Conservation (phyloP, 1,140 invertebrate species). For the Lepidurus packardi region DNA sequence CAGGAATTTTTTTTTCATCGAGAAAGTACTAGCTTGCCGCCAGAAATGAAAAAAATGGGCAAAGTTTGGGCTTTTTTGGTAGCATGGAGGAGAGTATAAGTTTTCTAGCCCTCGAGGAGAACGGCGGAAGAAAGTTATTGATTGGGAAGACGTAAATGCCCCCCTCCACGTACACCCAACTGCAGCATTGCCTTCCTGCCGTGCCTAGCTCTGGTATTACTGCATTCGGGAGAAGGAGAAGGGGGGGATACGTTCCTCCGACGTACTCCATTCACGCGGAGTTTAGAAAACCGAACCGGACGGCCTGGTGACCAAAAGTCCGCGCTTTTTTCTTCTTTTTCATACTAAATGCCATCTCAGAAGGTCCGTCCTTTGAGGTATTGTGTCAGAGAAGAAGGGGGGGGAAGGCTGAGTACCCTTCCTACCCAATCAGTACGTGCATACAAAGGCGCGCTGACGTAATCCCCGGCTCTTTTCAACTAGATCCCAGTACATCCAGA, state of each 20-base stretch:
- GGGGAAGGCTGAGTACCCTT: too few species aligned
- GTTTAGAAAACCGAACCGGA: background rate
- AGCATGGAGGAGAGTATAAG: background rate
- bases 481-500: too few species aligned
- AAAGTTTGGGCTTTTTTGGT: background rate
- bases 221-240: background rate
- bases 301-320: too few species aligned
- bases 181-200: background rate
- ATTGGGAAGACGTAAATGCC: constrained; percentile 7
- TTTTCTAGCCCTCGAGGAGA: background rate
- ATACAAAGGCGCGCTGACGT: too few species aligned
- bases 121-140: constrained; percentile 15
- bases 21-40: too few species aligned
- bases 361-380: too few species aligned
- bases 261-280: background rate
- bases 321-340: too few species aligned
- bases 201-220: background rate
- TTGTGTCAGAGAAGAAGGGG: too few species aligned
- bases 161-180: background rate
- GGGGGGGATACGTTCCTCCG: background rate
- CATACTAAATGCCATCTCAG: too few species aligned
- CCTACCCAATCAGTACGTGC: too few species aligned
- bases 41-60: background rate
- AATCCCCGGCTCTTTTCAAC: too few species aligned
- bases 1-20: too few species aligned